A percentile compares a stretch with the other conserved stretches of the same genome.
Conservation (phyloP, 30 jellyfish, hydroid and myxozoan species). For the Cassiopea andromeda region DNA sequence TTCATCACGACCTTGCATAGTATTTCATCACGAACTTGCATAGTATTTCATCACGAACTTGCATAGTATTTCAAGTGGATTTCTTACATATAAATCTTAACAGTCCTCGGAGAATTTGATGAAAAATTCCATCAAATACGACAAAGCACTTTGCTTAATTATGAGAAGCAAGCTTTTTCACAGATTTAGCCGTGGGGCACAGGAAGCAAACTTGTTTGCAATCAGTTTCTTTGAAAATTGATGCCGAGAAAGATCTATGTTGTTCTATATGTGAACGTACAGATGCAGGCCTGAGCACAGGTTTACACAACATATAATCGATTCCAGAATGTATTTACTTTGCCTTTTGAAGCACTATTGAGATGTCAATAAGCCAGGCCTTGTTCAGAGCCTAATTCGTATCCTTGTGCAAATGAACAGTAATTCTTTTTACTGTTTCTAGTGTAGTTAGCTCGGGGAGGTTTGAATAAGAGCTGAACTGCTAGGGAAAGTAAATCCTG, state of each 20-base stretch:
- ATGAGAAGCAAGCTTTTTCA: neutral
- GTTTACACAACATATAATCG: constrained; percentile 38
- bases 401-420: neutral
- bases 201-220: constrained; percentile 30
- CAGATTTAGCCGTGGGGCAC: neutral
- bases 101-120: too few species aligned
- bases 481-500: neutral
- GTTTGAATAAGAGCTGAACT: neutral
- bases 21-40: too few species aligned
- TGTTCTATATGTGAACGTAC: constrained; percentile 46
- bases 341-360: constrained; percentile 9
- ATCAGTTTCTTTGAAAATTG: constrained; percentile 38
- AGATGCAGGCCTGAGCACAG: constrained; percentile 35
- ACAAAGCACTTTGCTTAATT: neutral
- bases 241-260: constrained; percentile 42
- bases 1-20: too few species aligned
- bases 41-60: too few species aligned
- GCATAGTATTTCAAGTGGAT: too few species aligned
- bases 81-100: too few species aligned
- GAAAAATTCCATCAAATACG: neutral
- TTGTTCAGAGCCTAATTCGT: constrained; percentile 2
- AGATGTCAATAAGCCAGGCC: neutral
- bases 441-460: neutral
- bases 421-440: constrained; percentile 4
- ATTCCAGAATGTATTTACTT: constrained; percentile 24